These are phyloP conservation scores for Aegotheles bennettii DNA, from an alignment of 2,113 vertebrate genomes.

Conservation along the genomic window DNA sequence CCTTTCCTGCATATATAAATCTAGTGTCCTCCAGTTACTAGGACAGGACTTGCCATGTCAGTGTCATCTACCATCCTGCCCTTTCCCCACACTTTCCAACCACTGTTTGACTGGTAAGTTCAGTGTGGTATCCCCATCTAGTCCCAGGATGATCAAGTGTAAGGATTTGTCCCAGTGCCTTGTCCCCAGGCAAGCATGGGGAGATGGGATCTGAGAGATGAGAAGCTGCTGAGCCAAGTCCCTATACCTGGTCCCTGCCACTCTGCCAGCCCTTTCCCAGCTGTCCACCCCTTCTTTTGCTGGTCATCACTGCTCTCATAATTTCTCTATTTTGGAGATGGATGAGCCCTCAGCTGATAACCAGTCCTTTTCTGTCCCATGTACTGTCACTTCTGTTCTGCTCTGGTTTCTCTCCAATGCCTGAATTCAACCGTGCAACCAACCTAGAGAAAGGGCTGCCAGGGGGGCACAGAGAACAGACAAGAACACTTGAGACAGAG, in stretches of 20 bases:
- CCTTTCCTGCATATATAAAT: background rate
- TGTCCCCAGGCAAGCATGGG: background rate
- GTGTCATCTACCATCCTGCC: background rate
- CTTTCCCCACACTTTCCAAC: background rate
- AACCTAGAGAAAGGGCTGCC: rapidly evolving
- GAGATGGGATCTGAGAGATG: background rate
- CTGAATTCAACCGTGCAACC: background rate
- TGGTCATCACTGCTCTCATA: background rate
- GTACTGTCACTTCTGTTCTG: background rate
- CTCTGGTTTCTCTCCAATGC: rapidly evolving
- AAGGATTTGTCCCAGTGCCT: background rate
- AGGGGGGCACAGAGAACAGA: background rate
- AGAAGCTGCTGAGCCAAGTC: background rate
- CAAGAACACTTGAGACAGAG: background rate
- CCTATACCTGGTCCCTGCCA: background rate
- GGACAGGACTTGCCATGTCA: background rate
- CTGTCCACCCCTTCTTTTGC: background rate
- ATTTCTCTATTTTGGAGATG: background rate
- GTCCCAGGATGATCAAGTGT: background rate
- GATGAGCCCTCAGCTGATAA: rapidly evolving
- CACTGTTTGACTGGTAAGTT: background rate
- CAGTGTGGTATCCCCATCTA: background rate
- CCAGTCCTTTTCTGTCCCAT: background rate
- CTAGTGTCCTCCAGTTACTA: background rate
- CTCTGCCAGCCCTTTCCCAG: rapidly evolving